A percentile compares a stretch with the other conserved stretches of the same genome.
phyloP scores from a whole-genome alignment of 1,140 invertebrate species.

The Pentalonia nigronervosa region DNA sequence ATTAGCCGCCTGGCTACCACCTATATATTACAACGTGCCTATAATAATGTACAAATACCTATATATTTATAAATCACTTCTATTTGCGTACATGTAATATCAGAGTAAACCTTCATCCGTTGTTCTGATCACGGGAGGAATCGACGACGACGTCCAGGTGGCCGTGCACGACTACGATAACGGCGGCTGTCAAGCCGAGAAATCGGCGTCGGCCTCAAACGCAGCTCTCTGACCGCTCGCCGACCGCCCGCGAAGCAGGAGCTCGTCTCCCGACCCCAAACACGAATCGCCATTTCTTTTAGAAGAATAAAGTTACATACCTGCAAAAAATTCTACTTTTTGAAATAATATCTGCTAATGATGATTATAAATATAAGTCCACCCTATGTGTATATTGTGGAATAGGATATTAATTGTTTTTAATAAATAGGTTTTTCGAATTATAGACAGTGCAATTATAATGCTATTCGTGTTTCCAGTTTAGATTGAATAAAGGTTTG shows the following conservation, averaged over 20 bases:
- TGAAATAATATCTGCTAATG: no score
- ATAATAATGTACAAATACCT: background rate
- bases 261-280: background rate
- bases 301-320: background rate
- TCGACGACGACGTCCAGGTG: background rate
- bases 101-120: background rate
- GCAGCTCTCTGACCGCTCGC: background rate
- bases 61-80: background rate
- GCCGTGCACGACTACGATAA: background rate
- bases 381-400: background rate
- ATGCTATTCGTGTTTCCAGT: background rate
- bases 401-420: background rate
- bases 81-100: background rate
- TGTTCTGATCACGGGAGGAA: background rate
- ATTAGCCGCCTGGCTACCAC: no score
- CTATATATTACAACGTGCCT: background rate
- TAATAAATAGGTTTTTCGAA: background rate
- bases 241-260: background rate
- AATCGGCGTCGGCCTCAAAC: background rate
- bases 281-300: background rate
- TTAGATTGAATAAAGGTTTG: background rate
- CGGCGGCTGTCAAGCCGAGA: background rate
- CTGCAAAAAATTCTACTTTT: no score
- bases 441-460: background rate
- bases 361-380: no score